Evolutionary conservation across 2,797 vertebrate species (phyloP).

Genomic region (Eremophila alpestris): DNA sequence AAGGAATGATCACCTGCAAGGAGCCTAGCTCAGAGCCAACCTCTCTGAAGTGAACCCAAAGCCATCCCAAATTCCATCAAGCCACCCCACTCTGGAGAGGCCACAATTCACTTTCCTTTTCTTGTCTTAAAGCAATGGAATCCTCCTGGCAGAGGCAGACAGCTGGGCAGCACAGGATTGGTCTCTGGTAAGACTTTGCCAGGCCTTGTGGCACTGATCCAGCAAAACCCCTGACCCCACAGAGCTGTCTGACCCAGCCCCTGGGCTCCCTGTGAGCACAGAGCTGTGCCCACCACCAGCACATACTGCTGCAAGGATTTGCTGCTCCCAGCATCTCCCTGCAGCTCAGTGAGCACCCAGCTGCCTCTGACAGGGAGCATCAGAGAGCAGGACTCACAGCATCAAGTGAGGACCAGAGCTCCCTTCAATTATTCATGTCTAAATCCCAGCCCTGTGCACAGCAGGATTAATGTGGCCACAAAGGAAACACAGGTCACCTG

Average conservation of each 20-base stretch:
- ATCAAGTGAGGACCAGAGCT: not conserved
- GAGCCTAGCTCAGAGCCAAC: not conserved
- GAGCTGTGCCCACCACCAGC: not conserved
- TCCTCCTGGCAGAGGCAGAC: not conserved
- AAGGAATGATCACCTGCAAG: not conserved
- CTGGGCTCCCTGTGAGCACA: not conserved
- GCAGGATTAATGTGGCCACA: constrained; percentile 23
- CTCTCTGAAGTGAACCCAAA: not conserved
- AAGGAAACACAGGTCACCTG: not conserved
- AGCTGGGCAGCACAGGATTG: not conserved
- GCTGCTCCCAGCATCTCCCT: not conserved
- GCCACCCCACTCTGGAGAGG: rapidly evolving
- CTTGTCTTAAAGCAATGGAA: not conserved
- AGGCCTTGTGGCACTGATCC: not conserved
- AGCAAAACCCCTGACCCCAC: not conserved
- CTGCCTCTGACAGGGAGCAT: not conserved
- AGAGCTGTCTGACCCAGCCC: not conserved
- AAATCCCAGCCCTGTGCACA: not conserved
- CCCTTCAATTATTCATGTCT: constrained; percentile 22
- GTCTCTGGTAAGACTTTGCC: not conserved
- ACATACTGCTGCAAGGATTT: not conserved
- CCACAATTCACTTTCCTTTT: not conserved
- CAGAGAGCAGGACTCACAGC: not conserved
- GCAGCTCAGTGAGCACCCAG: not conserved
- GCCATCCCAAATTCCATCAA: rapidly evolving